Base-by-base conservation (phyloP, 2,797 vertebrate genomes). In the Florisuga fusca region DNA sequence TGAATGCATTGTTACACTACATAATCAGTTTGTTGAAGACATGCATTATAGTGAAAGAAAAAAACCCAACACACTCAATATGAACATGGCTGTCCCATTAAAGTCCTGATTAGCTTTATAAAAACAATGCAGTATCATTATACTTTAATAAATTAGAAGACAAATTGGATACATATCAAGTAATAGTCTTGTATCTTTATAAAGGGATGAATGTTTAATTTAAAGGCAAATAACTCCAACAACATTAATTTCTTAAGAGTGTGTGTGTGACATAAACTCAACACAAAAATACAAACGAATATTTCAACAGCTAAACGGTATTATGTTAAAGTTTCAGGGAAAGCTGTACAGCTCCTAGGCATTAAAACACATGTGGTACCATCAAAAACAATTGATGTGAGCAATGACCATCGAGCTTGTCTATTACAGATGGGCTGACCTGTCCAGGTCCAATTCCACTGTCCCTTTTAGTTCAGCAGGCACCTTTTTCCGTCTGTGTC, bases 31-130 rank as follows among this genome's bases (percentile, higher is more conserved):
- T 45, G 15, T 83, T 95, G 96, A 97, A 96, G 82, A 81, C 85
- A 97, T 94, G 87, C 51, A 93, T 96, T 97, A 94, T 91, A 95
- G 82, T 80, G 93, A 95, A 94, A 78, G 7, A 67, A 62, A 90
- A 96, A 94, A 95, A 89, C 3, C 1, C 4, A 41, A 15, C 2
- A 19, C 75, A 59, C 83, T 96, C 91, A 91, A 64, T 91, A 96
- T 78, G 93, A 96, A 92, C 84, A 90, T 96, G 97, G 73, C 62
- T 96, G 87, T 97, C 95, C 96, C 88, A 97, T 97, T 97, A 97
- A 97, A 97, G 90, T 97, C 94, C 96, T 97, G 96, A 97, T 98
- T 97, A 98, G 97, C 95, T 98, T 97, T 95, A 93, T 94, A 97
- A 94, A 72, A 98, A 96, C 96, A 97, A 97, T 90, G 58, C 67